Percentiles rank a stretch among this genome's conserved stretches.
These are phyloP conservation scores for Sphaerodactylus townsendi DNA, from an alignment of 2,113 vertebrate genomes.

Conservation along the genomic window DNA sequence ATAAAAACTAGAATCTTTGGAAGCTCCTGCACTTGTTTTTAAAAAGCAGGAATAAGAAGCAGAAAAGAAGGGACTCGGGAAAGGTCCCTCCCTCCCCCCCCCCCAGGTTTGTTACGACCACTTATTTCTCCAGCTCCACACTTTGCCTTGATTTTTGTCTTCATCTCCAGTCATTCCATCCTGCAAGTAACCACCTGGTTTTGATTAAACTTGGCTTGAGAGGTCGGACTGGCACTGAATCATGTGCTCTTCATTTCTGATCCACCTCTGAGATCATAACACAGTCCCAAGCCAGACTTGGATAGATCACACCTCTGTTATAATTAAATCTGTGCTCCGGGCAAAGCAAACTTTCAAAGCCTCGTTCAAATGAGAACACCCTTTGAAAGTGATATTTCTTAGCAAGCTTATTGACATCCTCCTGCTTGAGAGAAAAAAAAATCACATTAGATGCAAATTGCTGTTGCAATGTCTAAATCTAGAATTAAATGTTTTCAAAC, in stretches of 20 bases:
- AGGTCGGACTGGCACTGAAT: neutral
- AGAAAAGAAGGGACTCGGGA: no score
- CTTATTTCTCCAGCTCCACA: neutral
- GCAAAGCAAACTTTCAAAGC: slow-evolving; percentile 10
- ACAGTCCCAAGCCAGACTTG: neutral
- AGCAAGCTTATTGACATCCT: neutral
- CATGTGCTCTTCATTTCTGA: neutral
- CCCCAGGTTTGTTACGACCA: neutral
- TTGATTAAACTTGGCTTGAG: neutral
- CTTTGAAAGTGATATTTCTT: neutral
- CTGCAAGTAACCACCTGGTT: neutral
- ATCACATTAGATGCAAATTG: neutral
- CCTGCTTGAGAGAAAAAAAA: neutral
- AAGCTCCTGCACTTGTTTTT: neutral
- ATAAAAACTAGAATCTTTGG: neutral
- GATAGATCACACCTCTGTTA: neutral
- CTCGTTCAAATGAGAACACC: neutral
- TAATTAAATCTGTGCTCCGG: slow-evolving; percentile 3
- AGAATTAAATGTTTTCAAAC: neutral
- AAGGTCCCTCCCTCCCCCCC: neutral
- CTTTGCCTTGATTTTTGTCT: neutral
- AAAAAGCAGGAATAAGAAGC: neutral
- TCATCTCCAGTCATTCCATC: neutral
- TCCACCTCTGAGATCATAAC: slow-evolving; percentile 10
- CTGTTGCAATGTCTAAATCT: neutral